Base-by-base conservation (phyloP, 2,797 vertebrate genomes). In the Poecilia velifera region DNA sequence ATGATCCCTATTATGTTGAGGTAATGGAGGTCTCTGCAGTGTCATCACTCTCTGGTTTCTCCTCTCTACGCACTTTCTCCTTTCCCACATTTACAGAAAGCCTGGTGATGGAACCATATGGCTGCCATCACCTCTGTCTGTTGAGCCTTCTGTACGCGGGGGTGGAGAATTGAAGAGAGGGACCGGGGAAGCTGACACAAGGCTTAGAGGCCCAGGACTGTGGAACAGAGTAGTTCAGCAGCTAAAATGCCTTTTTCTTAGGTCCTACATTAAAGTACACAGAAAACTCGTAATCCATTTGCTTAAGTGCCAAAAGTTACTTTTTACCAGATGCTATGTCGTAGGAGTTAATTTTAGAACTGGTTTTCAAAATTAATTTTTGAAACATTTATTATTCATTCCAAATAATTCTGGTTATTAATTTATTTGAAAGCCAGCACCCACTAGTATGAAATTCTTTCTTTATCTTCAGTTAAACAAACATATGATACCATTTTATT, bases 1-100 rank as follows among this genome's bases (percentile, higher is more conserved):
- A 90, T 91, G 92, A 93, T 91, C 88, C 83, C 85, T 81, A 82
- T 92, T 91, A 91, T 92, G 80, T 81, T 77, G 80, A 88, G 85
- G 86, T 92, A 92, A 92, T 92, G 89, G 86, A 91, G 88, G 88
- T 86, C 86, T 93, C 90, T 87, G 83, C 79, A 5, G 41, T 53
- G 49, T 74, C 49, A 18, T 81, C 84, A 74, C 68, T 84, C 72
- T 74, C 73, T 70, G 51, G 45, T 18, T 86, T 76, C 46, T 74
- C 68, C 71, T 62, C 57, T 45, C 46, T 2, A 9, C 71, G 74
- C 57, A 62, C 78, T 55, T 76, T 78, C 74, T 84, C 71, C 31
- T 57, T 74, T 86, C 28, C 71, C 73, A 72, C 80, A 41, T 77
- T 83, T 72, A 8, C 28, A 77, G 57, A 76, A 81, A 72, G 62